phyloP scores from a whole-genome alignment of 2,888 invertebrate genomes.

The Eurois occulta region DNA sequence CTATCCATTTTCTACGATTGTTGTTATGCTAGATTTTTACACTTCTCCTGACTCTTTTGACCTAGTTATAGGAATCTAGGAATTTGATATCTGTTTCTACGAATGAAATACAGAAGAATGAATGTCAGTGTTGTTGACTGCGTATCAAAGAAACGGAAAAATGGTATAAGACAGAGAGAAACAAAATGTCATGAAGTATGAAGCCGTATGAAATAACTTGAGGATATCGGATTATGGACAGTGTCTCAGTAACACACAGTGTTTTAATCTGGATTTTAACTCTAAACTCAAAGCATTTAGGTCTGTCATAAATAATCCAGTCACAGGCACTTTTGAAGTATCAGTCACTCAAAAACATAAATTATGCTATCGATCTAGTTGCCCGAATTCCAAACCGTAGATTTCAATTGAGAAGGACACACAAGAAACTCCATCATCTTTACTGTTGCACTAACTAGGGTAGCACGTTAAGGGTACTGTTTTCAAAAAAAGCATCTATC shows the following conservation, averaged over 20 bases:
- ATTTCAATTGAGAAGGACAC: neutral
- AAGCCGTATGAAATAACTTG: neutral
- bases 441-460: neutral
- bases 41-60: slow-evolving; percentile 37
- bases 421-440: neutral
- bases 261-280: neutral
- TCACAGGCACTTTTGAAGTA: neutral
- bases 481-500: neutral
- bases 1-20: slow-evolving; percentile 18
- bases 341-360: neutral
- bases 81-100: neutral
- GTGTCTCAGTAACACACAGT: neutral
- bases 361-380: no score
- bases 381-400: no score
- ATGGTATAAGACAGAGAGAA: neutral
- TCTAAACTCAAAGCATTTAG: neutral
- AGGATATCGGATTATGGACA: neutral
- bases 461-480: neutral
- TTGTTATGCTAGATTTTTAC: slow-evolving; percentile 20
- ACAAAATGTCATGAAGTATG: neutral
- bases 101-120: neutral
- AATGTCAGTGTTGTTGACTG: neutral
- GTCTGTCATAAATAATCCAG: neutral
- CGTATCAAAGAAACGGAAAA: neutral
- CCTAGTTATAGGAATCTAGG: slow-evolving; percentile 8